Evolutionary conservation across 2,888 invertebrate genomes (phyloP), one percentile per base, ranked within the genome.

Genomic region (Phaonia tiefii): DNA sequence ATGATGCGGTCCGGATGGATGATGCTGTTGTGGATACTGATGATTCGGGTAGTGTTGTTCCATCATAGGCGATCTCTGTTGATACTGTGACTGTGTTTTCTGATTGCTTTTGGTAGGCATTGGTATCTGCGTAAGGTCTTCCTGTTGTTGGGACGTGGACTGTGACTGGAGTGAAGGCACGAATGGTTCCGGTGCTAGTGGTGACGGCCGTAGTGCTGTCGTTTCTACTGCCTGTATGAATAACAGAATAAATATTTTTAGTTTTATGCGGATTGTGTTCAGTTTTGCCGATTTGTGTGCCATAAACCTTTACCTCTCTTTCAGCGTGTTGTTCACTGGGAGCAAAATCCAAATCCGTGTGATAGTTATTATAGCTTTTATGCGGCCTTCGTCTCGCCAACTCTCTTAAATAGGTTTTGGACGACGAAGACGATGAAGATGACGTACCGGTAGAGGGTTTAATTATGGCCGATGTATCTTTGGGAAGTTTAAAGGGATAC

Each of bases 231-330:
- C 72, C 74, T 85, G 86, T 86, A 85, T 87, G 87, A 85, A 86
- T 86, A 85, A 88, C 88, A 85, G 88, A 87, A 89, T 88, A 88
- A 87, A 89, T 87, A 86, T 86, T 87, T 87, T 88, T 90, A 86
- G 87, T 90, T 86, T 87, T 90, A 86, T 86, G 88, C 63, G 85
- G 88, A 79, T 85, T 84, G 75, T 86, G 85, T 74, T 84, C 88
- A 79, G 44, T 65, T 60, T 74, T 79, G 84, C 84, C 85, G 84
- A 82, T 84, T 80, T 82, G 73, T 70, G 83, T 60, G 78, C 87
- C 87, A 85, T 85, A 87, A 83, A 86, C 79, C 85, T 88, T 90
- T 86, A 90, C 87, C 87, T 90, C 90, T 87, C 88, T 88, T 75
- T 88, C 88, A 65, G 85, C 77, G 79, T 89, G 87, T 60, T 85